These are phyloP conservation scores for Bombycilla garrulus DNA, from an alignment of 2,113 vertebrate genomes.

Conservation along the genomic window DNA sequence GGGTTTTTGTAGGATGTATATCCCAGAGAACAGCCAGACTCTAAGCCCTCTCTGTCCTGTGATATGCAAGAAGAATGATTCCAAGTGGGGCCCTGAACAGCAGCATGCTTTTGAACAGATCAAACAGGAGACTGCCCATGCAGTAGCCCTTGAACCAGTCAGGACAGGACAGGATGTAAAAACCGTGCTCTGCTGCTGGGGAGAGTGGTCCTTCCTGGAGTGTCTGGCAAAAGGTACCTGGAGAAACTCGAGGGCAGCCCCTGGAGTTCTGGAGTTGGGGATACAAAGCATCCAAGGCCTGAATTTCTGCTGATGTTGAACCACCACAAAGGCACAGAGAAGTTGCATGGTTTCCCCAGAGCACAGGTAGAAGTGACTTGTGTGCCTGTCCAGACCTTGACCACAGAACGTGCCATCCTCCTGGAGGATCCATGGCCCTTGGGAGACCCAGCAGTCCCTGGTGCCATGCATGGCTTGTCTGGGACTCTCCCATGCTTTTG, in stretches of 20 bases:
- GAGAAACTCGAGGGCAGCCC: rapidly evolving
- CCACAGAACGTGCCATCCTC: rapidly evolving
- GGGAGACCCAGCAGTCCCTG: background rate
- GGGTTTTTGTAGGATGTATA: background rate
- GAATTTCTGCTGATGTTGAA: background rate
- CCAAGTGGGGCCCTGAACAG: background rate
- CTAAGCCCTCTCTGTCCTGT: background rate
- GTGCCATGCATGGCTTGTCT: background rate
- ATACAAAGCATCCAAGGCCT: background rate
- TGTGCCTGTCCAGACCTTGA: background rate
- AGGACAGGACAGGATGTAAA: background rate
- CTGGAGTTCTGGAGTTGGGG: background rate
- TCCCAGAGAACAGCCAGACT: background rate
- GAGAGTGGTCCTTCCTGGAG: background rate
- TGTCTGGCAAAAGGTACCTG: background rate
- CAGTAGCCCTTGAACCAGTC: too few species aligned
- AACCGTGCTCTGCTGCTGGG: rapidly evolving
- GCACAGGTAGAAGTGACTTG: background rate
- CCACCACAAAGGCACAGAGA: background rate
- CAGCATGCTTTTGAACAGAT: background rate
- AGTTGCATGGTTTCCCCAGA: background rate
- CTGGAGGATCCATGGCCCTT: background rate
- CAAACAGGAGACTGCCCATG: background rate
- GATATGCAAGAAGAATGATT: background rate
- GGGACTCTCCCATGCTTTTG: background rate